These are phyloP conservation scores for Bothrops alternatus DNA, from an alignment of 2,797 vertebrate genomes.

Conservation along the genomic window DNA sequence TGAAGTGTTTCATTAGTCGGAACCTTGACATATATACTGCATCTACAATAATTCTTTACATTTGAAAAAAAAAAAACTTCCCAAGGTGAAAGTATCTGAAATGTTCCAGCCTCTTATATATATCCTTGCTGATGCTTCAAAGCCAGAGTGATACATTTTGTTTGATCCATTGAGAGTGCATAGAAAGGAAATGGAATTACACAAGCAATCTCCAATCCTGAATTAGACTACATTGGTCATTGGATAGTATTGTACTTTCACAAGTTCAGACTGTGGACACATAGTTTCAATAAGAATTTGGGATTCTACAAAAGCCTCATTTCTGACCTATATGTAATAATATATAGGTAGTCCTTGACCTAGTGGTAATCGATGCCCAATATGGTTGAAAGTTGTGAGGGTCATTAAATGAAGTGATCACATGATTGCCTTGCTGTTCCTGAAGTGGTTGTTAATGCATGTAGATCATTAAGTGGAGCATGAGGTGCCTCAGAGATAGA, in stretches of 20 bases:
- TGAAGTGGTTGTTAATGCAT: background rate
- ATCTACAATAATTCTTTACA: background rate
- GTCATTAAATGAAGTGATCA: background rate
- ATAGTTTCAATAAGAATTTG: background rate
- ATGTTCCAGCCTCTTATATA: too few relatives aligned
- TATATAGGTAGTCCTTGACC: background rate
- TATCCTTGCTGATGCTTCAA: background rate
- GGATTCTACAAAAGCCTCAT: background rate
- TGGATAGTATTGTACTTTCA: background rate
- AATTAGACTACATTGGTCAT: background rate
- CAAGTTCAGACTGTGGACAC: background rate
- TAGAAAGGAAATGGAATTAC: background rate
- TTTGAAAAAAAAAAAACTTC: background rate
- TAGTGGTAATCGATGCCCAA: background rate
- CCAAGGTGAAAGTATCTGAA: background rate
- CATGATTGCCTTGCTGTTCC: background rate
- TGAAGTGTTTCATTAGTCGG: too few relatives aligned
- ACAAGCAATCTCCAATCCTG: background rate
- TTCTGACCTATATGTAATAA: background rate
- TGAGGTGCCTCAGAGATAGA: background rate
- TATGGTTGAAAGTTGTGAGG: background rate
- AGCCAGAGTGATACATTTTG: background rate
- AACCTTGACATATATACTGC: background rate
- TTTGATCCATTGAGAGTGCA: background rate
- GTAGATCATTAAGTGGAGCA: background rate